Evolutionary conservation across 2,797 vertebrate genomes (phyloP).

Genomic region (Thamnophis elegans): DNA sequence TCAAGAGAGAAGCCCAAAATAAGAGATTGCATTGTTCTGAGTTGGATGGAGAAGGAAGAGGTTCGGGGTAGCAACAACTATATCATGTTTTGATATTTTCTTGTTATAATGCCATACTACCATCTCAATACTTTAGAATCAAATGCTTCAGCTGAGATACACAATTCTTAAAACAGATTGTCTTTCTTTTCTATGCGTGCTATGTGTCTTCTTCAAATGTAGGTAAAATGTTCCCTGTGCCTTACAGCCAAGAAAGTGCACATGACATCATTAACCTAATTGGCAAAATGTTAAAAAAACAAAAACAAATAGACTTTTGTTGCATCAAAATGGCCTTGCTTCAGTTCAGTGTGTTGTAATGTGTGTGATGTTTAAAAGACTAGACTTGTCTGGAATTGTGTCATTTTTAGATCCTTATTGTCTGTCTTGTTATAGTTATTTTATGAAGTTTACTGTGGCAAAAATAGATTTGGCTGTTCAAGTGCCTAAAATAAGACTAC

Average conservation of each 20-base stretch:
- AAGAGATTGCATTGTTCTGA: background rate
- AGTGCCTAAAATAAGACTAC: slow-evolving; percentile 22
- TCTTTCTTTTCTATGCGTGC: background rate
- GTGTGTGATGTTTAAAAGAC: background rate
- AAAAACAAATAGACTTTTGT: background rate
- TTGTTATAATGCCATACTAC: background rate
- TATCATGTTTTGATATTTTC: background rate
- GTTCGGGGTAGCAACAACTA: background rate
- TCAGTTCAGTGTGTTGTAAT: background rate
- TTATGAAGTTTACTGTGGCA: background rate
- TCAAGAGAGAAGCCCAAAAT: background rate
- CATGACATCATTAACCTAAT: background rate
- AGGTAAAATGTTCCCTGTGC: background rate
- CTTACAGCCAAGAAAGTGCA: background rate
- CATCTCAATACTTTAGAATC: background rate
- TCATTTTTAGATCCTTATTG: background rate
- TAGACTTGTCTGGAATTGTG: background rate
- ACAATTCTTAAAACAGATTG: background rate
- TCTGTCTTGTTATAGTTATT: slow-evolving; percentile 13
- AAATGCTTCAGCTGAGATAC: background rate
- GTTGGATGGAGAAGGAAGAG: background rate
- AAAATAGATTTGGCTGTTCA: slow-evolving; percentile 10
- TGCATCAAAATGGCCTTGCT: background rate
- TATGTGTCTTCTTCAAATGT: background rate
- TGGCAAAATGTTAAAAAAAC: background rate